Conservation (phyloP, 2,797 vertebrate genomes). For the Heteromormyrus szaboi region DNA sequence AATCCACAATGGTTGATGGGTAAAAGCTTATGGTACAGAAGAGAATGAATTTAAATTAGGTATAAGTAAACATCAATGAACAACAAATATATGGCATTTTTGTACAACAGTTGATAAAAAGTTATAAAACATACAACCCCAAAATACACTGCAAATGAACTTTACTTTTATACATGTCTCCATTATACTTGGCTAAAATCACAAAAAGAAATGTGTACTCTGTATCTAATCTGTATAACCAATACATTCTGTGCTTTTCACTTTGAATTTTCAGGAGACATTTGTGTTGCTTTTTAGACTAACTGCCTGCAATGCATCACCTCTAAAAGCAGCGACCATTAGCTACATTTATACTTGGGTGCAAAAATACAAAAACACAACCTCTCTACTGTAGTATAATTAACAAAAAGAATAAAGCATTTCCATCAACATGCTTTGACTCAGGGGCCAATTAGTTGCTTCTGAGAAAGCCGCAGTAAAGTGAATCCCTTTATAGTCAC, state of each 20-base stretch:
- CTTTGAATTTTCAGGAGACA: slow-evolving; percentile 1
- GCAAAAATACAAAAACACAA: not conserved
- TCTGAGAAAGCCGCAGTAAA: slow-evolving; percentile 37
- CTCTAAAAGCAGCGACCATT: not conserved
- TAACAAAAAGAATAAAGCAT: slow-evolving; percentile 45
- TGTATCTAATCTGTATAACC: not conserved
- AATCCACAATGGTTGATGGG: not conserved
- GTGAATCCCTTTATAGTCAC: slow-evolving; percentile 35
- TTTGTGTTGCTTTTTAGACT: not conserved
- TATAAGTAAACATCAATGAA: not conserved
- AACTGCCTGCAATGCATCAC: not conserved
- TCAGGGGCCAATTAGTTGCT: slow-evolving; percentile 60
- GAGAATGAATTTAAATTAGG: not conserved
- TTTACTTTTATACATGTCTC: not conserved
- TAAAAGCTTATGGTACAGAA: not conserved
- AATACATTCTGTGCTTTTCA: not conserved
- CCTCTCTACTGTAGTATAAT: slow-evolving; percentile 43
- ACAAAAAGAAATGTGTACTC: not conserved
- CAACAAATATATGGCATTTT: not conserved
- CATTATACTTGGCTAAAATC: not conserved
- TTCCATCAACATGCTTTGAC: slow-evolving; percentile 49
- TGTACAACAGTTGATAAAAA: not conserved
- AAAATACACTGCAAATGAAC: not conserved
- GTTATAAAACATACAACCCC: not conserved
- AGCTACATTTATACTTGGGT: not conserved